Conservation (phyloP, 2,888 invertebrate genomes). For the Parapristionchus giblindavisi region DNA sequence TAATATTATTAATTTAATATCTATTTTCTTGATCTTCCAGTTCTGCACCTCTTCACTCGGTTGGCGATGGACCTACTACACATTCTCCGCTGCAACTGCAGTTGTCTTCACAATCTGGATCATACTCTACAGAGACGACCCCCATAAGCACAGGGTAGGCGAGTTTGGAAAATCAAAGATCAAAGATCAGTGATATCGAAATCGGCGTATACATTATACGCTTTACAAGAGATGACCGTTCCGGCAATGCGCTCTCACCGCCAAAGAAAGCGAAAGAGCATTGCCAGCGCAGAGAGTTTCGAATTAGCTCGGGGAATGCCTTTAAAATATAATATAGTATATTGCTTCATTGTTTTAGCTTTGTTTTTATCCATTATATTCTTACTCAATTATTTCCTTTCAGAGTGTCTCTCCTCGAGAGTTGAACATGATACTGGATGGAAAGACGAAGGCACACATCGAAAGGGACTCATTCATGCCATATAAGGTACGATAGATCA, state of each 20-base stretch:
- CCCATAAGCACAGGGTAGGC: constrained; percentile 24
- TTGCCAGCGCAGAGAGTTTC: too few species aligned
- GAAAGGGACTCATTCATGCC: constrained; percentile 36
- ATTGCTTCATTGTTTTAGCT: too few species aligned
- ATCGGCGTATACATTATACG: too few species aligned
- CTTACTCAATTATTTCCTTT: too few species aligned
- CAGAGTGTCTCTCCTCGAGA: constrained; percentile 26
- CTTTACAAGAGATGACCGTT: too few species aligned
- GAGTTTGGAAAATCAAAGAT: background rate
- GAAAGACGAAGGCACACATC: constrained; percentile 34
- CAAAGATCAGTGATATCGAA: too few species aligned
- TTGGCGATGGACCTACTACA: constrained; percentile 35
- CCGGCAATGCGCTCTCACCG: too few species aligned
- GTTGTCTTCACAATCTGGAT: constrained; percentile 15
- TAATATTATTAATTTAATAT: too few species aligned
- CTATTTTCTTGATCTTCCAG: constrained; percentile 36
- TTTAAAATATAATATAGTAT: too few species aligned
- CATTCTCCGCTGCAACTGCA: constrained; percentile 36
- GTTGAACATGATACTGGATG: constrained; percentile 14
- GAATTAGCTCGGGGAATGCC: too few species aligned
- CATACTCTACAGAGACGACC: constrained; percentile 26
- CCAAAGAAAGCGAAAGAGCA: too few species aligned
- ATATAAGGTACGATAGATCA: background rate
- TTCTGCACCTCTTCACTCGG: constrained; percentile 32
- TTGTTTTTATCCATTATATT: too few species aligned